A percentile compares a stretch with the other conserved stretches of the same genome.
Conservation (phyloP, 2,888 invertebrate species). For the Strigamia crassipes region DNA sequence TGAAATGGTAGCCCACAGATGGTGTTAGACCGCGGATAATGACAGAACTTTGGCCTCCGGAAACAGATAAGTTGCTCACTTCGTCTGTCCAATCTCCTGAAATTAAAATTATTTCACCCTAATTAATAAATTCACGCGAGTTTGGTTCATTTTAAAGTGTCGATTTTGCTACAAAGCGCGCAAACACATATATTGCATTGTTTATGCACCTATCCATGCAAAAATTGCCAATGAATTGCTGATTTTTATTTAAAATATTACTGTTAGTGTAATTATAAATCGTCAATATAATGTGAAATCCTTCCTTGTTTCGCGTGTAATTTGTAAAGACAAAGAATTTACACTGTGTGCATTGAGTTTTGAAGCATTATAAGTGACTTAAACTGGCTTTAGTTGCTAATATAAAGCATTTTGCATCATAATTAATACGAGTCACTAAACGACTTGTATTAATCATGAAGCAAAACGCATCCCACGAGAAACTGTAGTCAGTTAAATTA, state of each 20-base stretch:
- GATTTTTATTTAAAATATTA: neutral
- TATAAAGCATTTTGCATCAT: too few relatives aligned
- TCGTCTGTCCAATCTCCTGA: constrained; percentile 49
- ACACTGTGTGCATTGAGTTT: too few relatives aligned
- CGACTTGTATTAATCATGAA: too few relatives aligned
- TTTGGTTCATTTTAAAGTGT: neutral
- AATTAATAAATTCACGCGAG: constrained; percentile 1
- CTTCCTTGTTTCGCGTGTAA: too few relatives aligned
- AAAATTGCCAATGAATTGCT: neutral
- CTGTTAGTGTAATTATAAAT: too few relatives aligned
- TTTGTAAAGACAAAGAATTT: too few relatives aligned
- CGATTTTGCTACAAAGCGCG: neutral
- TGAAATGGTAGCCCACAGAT: constrained; percentile 73
- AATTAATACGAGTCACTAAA: too few relatives aligned
- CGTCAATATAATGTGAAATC: too few relatives aligned
- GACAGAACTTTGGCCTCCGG: constrained; percentile 48
- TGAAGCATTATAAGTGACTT: too few relatives aligned
- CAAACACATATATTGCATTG: neutral
- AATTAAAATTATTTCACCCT: constrained; percentile 37
- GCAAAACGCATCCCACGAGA: too few relatives aligned
- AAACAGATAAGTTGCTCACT: constrained; percentile 48
- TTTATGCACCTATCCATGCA: neutral
- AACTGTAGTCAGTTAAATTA: too few relatives aligned
- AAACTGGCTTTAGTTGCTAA: too few relatives aligned
- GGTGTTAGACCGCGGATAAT: constrained; percentile 65